Evolutionary conservation across 2,113 vertebrate genomes (phyloP).

Genomic region (Sterrhoptilus dennistouni): DNA sequence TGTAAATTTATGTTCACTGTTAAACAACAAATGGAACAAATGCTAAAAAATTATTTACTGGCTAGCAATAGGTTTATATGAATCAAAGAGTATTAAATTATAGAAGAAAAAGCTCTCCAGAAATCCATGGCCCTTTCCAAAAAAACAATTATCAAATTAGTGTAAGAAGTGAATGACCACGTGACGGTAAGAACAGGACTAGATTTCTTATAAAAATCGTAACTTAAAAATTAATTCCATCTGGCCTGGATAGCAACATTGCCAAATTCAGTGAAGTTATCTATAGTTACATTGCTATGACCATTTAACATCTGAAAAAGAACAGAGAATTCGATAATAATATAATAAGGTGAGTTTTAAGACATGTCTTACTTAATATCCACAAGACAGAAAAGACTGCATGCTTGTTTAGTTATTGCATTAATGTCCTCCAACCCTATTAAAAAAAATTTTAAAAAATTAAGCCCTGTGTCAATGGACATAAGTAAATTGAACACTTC

Average conservation of each 20-base stretch:
- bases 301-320: background rate
- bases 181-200: background rate
- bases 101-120: background rate
- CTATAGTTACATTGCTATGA: background rate
- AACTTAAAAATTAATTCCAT: constrained; percentile 26
- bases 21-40: constrained; percentile 4
- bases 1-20: constrained; percentile 1
- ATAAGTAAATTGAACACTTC: background rate
- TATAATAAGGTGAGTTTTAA: background rate
- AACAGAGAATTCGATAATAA: background rate
- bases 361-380: background rate
- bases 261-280: constrained; percentile 19
- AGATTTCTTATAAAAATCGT: background rate
- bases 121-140: background rate
- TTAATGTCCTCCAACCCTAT: background rate
- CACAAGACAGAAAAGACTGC: background rate
- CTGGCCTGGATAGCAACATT: background rate
- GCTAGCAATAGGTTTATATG: background rate
- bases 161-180: background rate
- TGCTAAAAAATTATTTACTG: background rate
- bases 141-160: constrained; percentile 20
- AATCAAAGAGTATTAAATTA: constrained; percentile 14
- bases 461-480: background rate
- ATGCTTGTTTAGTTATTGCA: background rate
- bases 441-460: background rate